Evolutionary conservation across 2,888 invertebrate species (phyloP), one percentile per base, ranked within the genome.

Genomic region (Palloptera scutellata): DNA sequence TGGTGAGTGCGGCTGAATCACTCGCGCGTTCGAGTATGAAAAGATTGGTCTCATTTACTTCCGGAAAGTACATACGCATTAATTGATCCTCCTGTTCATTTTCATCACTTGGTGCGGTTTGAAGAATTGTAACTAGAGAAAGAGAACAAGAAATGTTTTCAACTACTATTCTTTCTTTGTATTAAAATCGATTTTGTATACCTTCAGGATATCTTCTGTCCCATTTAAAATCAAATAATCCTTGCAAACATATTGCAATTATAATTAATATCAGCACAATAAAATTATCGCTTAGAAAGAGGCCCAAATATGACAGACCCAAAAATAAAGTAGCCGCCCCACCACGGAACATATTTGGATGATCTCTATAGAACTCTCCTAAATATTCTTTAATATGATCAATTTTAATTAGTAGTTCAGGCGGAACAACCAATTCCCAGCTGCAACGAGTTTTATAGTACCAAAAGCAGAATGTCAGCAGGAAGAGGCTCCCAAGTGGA

Each of bases 1-100:
- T 76, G 51, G 78, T 77, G 11, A 78, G 70, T 41, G 76, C 77
- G 9, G 83, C 79, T 69, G 82, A 78, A 73, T 83, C 82, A 67
- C 84, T 81, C 58, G 85, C 85, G 60, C 79, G 79, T 66, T 84
- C 78, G 67, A 85, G 70, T 9, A 85, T 77, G 68, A 78, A 78
- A 67, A 84, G 71, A 75, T 81, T 83, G 17, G 77, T 72, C 66
- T 83, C 84, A 66, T 78, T 84, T 0, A 76, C 81, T 69, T 85
- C 85, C 3, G 83, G 84, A 74, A 85, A 72, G 71, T 85, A 84
- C 2, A 30, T 4, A 4, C 6, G 30, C 30, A 30, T 30, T 30
- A 30, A 6, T 6, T 30, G 30, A 6, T 30, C 30, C 6, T 30
- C 30, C 6, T 6, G 30, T 72, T 85, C 84, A 70, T 84, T 83